Evolutionary conservation across 2,888 invertebrate genomes (phyloP), one percentile per base, ranked within the genome.

Genomic region (Oxyscelio sp.): DNA sequence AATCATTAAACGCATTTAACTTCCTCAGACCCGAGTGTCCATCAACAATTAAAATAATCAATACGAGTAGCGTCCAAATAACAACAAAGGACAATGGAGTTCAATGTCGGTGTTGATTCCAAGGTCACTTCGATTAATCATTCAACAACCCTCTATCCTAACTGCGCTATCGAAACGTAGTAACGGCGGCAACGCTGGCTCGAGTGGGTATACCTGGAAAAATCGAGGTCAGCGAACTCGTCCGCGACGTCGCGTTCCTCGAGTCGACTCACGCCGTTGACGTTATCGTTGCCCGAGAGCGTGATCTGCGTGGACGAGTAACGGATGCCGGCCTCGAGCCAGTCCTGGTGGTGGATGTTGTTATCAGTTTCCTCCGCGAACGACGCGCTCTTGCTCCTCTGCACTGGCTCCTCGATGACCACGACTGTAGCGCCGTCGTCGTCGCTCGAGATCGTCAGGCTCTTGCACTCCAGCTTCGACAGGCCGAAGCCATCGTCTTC

Each of bases 241-340:
- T 81, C 80, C 71, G 74, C 85, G 75, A 79, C 87, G 50, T 78
- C 81, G 82, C 85, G 85, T 52, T 86, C 83, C 74, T 90, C 87
- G 85, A 80, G 78, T 38, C 65, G 85, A 45, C 77, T 85, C 34
- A 85, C 87, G 63, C 91, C 92, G 71, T 92, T 91, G 82, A 87
- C 87, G 58, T 87, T 90, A 83, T 90, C 85, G 61, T 81, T 75
- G 22, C 83, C 83, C 6, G 92, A 90, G 52, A 93, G 85, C 31
- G 92, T 93, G 83, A 94, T 94, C 86, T 92, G 91, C 59, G 94
- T 94, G 65, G 94, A 94, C 38, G 94, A 93, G 87, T 94, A 94
- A 78, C 90, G 91, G 34, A 94, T 88, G 6, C 94, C 94, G 17
- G 90, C 90, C 75, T 93, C 94, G 31, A 94, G 89, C 94, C 94